Evolutionary conservation across 1,140 invertebrate species (phyloP).

Genomic region (Drosophila lini): DNA sequence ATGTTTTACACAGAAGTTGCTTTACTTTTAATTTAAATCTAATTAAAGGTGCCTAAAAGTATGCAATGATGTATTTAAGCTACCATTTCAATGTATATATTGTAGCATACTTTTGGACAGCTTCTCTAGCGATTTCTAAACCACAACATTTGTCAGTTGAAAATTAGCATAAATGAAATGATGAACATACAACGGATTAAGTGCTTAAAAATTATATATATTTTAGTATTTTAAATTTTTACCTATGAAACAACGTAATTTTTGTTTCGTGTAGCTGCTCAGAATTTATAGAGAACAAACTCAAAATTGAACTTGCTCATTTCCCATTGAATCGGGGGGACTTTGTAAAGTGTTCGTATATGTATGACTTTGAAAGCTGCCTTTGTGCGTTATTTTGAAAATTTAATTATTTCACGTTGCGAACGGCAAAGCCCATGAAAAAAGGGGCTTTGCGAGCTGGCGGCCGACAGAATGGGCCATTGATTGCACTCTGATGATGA

Average conservation of each 20-base stretch:
- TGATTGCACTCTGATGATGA: constrained; percentile 54
- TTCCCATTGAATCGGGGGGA: constrained; percentile 61
- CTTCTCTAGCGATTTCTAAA: neutral
- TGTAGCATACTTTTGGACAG: neutral
- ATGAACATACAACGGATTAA: too few relatives aligned
- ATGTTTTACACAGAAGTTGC: neutral
- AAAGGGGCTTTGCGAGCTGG: constrained; percentile 23
- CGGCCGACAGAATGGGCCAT: constrained; percentile 50
- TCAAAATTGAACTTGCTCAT: constrained; percentile 52
- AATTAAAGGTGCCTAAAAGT: neutral
- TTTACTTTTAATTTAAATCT: neutral
- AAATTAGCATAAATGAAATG: too few relatives aligned
- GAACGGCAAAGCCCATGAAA: constrained; percentile 34
- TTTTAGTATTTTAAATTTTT: neutral
- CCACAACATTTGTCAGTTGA: too few relatives aligned
- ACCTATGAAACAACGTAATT: neutral
- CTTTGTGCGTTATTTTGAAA: constrained; percentile 73
- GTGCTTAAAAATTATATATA: neutral
- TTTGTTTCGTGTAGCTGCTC: constrained; percentile 9
- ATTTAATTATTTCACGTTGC: constrained; percentile 76
- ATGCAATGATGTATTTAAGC: neutral
- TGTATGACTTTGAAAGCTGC: constrained; percentile 69
- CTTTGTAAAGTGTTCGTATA: constrained; percentile 36
- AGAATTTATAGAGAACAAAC: constrained; percentile 9
- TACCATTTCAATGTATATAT: neutral